Base-by-base conservation (phyloP, 2,113 vertebrate genomes). In the Alligator sinensis region DNA sequence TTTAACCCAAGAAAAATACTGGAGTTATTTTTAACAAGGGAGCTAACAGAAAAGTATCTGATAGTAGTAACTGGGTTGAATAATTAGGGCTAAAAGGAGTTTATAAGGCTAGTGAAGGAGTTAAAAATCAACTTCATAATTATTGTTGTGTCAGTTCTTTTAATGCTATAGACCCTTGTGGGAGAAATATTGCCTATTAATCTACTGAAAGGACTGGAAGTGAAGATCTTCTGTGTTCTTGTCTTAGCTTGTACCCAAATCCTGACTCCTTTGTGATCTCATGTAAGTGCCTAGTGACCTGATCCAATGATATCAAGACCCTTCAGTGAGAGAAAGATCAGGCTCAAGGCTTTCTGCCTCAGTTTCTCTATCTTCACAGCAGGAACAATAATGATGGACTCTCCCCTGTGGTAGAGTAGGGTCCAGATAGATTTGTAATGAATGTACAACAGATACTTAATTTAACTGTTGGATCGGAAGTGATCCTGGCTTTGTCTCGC, bases 1-100 rank as follows among this genome's bases (percentile, higher is more conserved):
- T 79, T 91, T 93, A 90, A 93, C 75, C 87, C 91, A 84, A 89
- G 80, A 59, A 95, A 90, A 92, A 84, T 79, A 82, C 1, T 72
- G 6, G 27, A 59, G 58, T 17, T 87, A 77, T 85, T 95, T 94
- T 92, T 91, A 91, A 87, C 10, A n/a, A 92, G 90, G 54, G 77
- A 59, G 2, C 34, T 84, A 86, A n/a, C 38, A 84, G 61, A 70
- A 80, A 89, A 92, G 38, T 86, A 77, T 80, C 61, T 70, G 70
- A 89, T 92, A 91, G 16, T 72, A 54, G 74, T 84, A 87, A 89
- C 38, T 34, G 60, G 79, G 80, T 25, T 91, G 93, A 25, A 25
- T 81, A 77, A 77, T 87, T 64, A 84, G 88, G 14, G 61, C 10
- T 86, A 75, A 84, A 64, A 91, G 6, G 34, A 59, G 47, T 86